phyloP scores from a whole-genome alignment of 2,113 vertebrate species.

The Muntiacus reevesi region DNA sequence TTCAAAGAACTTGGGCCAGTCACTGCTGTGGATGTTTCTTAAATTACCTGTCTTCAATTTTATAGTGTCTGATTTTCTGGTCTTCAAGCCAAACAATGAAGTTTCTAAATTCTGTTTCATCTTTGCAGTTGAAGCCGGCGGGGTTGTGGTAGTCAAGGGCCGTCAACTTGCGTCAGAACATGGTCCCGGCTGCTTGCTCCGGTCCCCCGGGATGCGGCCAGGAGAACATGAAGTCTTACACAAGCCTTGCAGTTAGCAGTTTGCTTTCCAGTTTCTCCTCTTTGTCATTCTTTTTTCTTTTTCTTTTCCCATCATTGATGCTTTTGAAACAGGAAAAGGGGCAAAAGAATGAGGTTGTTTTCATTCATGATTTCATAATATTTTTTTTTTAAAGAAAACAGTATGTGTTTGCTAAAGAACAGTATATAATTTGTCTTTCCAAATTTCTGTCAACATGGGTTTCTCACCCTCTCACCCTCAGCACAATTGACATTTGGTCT shows the following conservation, averaged over 20 bases:
- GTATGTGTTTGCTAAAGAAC: neutral
- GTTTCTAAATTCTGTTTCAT: conserved; percentile 97
- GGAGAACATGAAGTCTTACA: too few species aligned
- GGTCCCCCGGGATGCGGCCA: too few species aligned
- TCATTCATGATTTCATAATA: neutral
- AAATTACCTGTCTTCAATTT: conserved; percentile 96
- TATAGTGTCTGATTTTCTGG: conserved; percentile 98
- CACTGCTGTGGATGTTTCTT: conserved; percentile 94
- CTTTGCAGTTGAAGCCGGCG: conserved; percentile 69
- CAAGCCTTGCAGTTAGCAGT: neutral
- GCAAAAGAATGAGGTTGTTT: neutral
- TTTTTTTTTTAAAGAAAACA: neutral
- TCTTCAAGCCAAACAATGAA: conserved; percentile 99
- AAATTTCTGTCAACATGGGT: neutral
- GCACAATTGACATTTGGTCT: neutral
- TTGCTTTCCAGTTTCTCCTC: neutral
- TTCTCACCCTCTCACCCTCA: neutral
- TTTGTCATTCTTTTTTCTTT: neutral
- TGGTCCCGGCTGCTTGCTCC: too few species aligned
- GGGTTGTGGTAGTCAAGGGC: too few species aligned
- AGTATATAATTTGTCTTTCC: neutral
- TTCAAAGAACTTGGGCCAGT: conserved; percentile 93
- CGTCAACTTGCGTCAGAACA: too few species aligned
- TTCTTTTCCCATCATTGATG: neutral
- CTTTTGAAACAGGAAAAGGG: neutral